A percentile compares a stretch with the other conserved stretches of the same genome.
Conservation (phyloP, 2,888 invertebrate genomes). For the Oligia strigilis region DNA sequence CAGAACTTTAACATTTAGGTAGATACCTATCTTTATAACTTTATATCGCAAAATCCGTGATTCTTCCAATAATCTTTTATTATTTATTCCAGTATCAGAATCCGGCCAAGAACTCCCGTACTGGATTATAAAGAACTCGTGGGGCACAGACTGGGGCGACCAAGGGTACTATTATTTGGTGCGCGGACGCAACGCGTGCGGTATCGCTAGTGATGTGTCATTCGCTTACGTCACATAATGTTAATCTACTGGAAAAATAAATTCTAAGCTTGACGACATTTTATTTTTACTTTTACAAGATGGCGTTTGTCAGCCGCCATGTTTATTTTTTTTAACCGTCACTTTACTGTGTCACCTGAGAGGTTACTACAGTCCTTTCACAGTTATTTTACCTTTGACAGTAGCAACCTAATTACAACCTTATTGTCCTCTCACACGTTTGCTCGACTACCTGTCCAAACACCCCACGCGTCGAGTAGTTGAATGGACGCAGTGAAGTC, state of each 20-base stretch:
- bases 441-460: too few species aligned
- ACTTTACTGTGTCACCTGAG: not conserved
- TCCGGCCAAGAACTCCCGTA: conserved; percentile 67
- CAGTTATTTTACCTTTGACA: too few species aligned
- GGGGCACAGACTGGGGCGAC: conserved; percentile 78
- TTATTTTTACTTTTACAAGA: conserved; percentile 12
- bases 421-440: too few species aligned
- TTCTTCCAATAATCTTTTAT: too few species aligned
- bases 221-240: conserved; percentile 27
- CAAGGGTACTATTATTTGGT: conserved; percentile 79
- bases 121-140: conserved; percentile 84
- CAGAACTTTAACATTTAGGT: too few species aligned
- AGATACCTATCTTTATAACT: too few species aligned
- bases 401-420: too few species aligned
- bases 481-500: too few species aligned
- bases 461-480: too few species aligned
- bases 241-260: not conserved
- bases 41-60: too few species aligned
- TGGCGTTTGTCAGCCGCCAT: not conserved
- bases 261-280: not conserved
- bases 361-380: not conserved
- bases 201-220: conserved; percentile 76
- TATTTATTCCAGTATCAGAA: conserved; percentile 59
- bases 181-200: conserved; percentile 81
- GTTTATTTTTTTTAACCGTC: too few species aligned